Evolutionary conservation across 2,113 vertebrate species (phyloP).

Genomic region (Gavialis gangeticus): DNA sequence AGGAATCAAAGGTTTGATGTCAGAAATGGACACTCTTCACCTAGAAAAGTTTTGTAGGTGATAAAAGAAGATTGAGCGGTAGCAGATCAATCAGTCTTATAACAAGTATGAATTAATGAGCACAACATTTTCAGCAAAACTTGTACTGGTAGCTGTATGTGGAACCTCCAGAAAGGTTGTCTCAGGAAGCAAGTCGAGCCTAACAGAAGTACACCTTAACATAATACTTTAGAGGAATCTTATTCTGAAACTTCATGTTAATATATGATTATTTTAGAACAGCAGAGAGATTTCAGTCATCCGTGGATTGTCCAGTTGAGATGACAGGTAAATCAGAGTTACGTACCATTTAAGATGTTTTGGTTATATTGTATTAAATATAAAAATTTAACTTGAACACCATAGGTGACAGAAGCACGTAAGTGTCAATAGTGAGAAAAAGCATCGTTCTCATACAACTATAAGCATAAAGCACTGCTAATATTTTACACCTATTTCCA

Average conservation of each 20-base stretch:
- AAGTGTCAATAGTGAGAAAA: background rate
- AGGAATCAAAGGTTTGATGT: background rate
- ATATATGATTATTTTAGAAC: background rate
- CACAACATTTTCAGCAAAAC: background rate
- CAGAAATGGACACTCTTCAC: background rate
- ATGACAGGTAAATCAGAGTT: background rate
- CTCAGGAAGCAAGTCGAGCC: background rate
- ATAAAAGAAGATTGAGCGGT: background rate
- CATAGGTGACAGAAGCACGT: background rate
- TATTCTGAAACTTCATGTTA: background rate
- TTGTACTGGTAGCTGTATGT: background rate
- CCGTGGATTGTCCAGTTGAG: background rate
- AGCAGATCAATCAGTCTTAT: background rate
- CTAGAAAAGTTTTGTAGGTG: background rate
- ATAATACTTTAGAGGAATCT: background rate
- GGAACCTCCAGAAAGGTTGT: background rate
- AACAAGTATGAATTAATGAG: background rate
- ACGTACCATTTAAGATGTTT: background rate
- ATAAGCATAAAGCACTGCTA: constrained; percentile 31
- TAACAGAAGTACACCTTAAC: background rate
- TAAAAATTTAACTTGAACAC: background rate
- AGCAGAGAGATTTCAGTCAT: background rate
- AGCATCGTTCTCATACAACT: constrained; percentile 10
- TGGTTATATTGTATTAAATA: accelerated
- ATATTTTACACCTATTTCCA: constrained; percentile 38